phyloP scores from a whole-genome alignment of 2,113 vertebrate species.

The Dipodomys merriami region DNA sequence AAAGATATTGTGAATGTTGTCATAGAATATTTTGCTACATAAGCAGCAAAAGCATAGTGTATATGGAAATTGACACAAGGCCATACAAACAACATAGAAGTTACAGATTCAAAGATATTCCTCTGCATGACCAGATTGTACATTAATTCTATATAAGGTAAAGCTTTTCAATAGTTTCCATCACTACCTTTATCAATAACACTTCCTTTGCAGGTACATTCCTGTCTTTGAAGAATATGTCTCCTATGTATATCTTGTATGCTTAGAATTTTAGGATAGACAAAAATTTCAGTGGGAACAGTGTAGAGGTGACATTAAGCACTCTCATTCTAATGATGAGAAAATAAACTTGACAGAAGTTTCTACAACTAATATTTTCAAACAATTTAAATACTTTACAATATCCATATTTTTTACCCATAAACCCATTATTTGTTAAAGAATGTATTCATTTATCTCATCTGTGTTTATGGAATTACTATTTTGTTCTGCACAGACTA shows the following conservation, averaged over 20 bases:
- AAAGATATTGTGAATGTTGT: background rate
- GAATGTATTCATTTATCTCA: too few species aligned
- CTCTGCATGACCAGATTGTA: background rate
- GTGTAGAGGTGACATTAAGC: background rate
- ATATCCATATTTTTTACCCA: background rate
- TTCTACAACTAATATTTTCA: slow-evolving; percentile 16
- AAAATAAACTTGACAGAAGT: background rate
- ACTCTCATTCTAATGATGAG: background rate
- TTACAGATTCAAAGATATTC: background rate
- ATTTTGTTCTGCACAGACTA: too few species aligned
- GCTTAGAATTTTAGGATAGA: background rate
- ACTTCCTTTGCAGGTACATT: background rate
- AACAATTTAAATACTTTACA: background rate
- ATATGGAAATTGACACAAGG: background rate
- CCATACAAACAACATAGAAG: background rate
- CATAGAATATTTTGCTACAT: background rate
- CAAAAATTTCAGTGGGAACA: background rate
- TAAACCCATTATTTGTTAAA: too few species aligned
- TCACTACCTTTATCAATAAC: background rate
- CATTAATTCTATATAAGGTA: background rate
- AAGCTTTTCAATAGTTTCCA: background rate
- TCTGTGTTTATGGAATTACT: too few species aligned
- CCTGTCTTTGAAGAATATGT: background rate
- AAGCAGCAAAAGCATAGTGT: background rate
- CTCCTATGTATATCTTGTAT: background rate